Conservation (phyloP, 2,113 vertebrate species). For the Laterallus jamaicensis region DNA sequence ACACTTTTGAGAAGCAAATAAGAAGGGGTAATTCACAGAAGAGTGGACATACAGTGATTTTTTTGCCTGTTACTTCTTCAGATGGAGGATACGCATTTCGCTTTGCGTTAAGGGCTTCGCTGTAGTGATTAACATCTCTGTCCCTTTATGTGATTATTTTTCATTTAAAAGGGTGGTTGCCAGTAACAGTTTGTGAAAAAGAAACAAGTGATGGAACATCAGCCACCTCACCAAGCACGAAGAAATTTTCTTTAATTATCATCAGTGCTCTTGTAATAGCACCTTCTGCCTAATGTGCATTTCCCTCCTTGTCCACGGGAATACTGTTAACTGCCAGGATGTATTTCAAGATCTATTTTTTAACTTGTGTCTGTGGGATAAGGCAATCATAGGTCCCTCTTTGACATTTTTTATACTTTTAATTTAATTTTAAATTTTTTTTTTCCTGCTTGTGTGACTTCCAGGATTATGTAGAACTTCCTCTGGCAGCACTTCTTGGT, state of each 20-base stretch:
- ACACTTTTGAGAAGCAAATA: not conserved
- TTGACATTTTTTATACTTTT: not conserved
- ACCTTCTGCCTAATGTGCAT: not conserved
- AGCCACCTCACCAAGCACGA: not conserved
- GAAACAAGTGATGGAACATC: not conserved
- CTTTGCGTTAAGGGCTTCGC: not conserved
- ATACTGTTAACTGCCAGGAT: not conserved
- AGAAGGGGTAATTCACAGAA: not conserved
- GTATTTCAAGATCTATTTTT: not conserved
- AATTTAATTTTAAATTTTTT: not conserved
- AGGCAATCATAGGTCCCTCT: not conserved
- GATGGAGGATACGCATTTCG: not conserved
- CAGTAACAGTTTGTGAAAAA: not conserved
- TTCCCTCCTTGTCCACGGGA: not conserved
- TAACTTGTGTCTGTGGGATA: not conserved
- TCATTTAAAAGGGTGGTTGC: not conserved
- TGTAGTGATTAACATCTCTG: not conserved
- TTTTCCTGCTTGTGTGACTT: not conserved
- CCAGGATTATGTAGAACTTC: not conserved
- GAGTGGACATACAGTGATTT: not conserved
- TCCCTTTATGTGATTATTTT: not conserved
- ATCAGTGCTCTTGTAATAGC: not conserved
- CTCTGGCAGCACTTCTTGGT: not conserved
- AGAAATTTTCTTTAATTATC: not conserved
- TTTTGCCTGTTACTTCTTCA: not conserved